Conservation (phyloP, 2,888 invertebrate genomes). For the Epirrhoe tristata region DNA sequence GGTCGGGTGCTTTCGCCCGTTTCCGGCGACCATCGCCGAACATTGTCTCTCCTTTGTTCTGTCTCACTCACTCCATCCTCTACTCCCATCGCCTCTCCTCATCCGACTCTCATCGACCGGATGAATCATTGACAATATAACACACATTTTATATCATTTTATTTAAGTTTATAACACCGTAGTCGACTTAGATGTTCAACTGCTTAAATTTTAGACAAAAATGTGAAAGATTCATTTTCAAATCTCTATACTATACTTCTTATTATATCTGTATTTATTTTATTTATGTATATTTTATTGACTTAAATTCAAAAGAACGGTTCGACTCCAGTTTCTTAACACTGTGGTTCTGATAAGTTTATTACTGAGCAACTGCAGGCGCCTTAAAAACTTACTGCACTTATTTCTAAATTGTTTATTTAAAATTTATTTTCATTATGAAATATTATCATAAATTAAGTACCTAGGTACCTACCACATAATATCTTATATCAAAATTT, state of each 20-base stretch:
- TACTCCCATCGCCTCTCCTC: conserved; percentile 32
- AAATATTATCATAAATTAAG: neutral
- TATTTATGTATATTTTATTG: conserved; percentile 33
- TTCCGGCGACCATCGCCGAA: conserved; percentile 30
- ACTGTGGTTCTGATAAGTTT: neutral
- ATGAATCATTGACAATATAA: conserved; percentile 7
- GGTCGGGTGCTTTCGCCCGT: conserved; percentile 38
- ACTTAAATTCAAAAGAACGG: conserved; percentile 13
- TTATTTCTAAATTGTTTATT: neutral
- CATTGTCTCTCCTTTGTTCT: conserved; percentile 38
- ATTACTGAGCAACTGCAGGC: conserved; percentile 5
- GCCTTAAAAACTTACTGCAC: conserved; percentile 3
- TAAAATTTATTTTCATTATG: neutral
- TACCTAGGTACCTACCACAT: neutral
- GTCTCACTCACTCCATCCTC: conserved; percentile 31
- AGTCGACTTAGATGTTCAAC: neutral
- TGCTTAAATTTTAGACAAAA: neutral
- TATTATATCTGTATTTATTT: conserved; percentile 9
- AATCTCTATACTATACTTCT: neutral
- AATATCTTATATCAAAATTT: neutral
- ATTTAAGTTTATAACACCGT: conserved; percentile 11
- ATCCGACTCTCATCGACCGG: conserved; percentile 16
- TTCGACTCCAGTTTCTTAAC: conserved; percentile 25
- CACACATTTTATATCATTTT: conserved; percentile 26
- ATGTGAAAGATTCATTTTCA: neutral